Base-by-base conservation (phyloP, 92 coral and sea anemone species). In the Virgularia gustaviana region DNA sequence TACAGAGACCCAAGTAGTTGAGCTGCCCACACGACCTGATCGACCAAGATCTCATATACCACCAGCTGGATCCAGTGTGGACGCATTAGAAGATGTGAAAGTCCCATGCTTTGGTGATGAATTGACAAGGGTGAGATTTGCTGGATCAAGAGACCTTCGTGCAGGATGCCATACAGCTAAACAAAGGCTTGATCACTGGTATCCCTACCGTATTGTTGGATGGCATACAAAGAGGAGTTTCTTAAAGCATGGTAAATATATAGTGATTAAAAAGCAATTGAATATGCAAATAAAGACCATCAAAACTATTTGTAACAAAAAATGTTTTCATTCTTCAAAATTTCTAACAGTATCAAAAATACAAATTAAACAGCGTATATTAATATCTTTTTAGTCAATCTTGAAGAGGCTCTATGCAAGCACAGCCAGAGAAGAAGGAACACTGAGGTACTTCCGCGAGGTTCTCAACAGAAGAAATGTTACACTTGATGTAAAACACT, bases 361-460 rank as follows among this genome's bases (percentile, higher is more conserved):
- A 47, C 15, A 47, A 15, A 15, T 47, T 47, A 47, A 47, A 47
- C 15, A 15, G 15, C 18, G 3, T 47, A 25, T 42, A 54, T 72
- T 32, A 16, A 18, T 73, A 55, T 73, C 66, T 35, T 78, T 55
- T 25, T 37, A 66, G 82, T 61, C 59, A 15, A 65, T 78, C 29
- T 67, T 67, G 41, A 57, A 35, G 35, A 54, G 27, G 37, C 65
- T 78, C 39, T 78, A 78, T 58, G 67, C 66, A 28, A 78, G 67
- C 74, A 65, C 82, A 56, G 76, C 56, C 19, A 28, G 81, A 65
- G 85, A 76, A 43, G 28, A 56, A 31, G 78, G 85, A 16, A 66
- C 85, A 57, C 71, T 81, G n/a, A 68, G 77, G 49, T 81, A 58
- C 57, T 81, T 81, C 58, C 29, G 85, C 34, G 85, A 81, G 65